These are phyloP conservation scores for Mixornis gularis DNA, from an alignment of 2,113 vertebrate species.

Conservation along the genomic window DNA sequence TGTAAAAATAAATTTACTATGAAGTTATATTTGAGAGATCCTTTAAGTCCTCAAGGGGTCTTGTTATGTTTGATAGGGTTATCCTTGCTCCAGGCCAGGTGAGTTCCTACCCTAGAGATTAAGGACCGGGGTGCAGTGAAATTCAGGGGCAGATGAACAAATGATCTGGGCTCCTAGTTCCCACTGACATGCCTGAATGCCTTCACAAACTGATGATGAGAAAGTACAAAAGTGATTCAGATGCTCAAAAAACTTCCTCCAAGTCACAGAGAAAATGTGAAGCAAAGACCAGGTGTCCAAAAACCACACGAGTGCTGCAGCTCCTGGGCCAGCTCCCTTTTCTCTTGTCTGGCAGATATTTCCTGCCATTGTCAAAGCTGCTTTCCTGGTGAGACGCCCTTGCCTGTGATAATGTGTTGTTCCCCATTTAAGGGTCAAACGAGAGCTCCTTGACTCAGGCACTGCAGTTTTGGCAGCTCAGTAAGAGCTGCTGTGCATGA, in stretches of 20 bases:
- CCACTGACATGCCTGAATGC: background rate
- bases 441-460: background rate
- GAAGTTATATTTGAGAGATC: background rate
- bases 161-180: background rate
- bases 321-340: background rate
- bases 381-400: constrained; percentile 11
- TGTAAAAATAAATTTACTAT: background rate
- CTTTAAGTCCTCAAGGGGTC: background rate
- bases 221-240: background rate
- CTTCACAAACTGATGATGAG: background rate
- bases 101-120: background rate
- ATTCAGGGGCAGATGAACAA: background rate
- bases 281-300: background rate
- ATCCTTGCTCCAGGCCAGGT: background rate
- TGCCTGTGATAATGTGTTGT: background rate
- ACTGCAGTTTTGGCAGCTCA: background rate
- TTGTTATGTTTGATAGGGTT: background rate
- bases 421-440: background rate
- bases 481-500: background rate
- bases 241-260: background rate
- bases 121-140: background rate
- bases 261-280: background rate
- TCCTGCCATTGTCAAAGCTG: constrained; percentile 15
- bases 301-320: background rate
- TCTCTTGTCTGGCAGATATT: background rate